phyloP scores from a whole-genome alignment of 2,797 vertebrate species.

The Cirrhinus mrigala region DNA sequence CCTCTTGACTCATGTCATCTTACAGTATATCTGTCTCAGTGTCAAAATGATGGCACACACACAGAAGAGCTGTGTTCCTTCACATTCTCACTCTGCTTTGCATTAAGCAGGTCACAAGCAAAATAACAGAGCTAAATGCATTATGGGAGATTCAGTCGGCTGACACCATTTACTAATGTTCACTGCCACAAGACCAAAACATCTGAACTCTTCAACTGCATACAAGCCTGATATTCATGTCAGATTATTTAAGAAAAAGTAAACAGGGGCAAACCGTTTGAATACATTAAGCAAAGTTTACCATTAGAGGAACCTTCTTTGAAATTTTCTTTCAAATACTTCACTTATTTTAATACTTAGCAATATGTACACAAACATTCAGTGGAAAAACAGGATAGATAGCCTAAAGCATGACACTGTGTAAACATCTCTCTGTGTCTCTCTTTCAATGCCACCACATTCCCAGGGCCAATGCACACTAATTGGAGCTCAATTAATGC shows the following conservation, averaged over 20 bases:
- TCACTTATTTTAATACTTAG: not conserved
- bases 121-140: conserved; percentile 12
- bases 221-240: not conserved
- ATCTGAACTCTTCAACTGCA: conserved; percentile 13
- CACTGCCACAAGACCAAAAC: conserved; percentile 1
- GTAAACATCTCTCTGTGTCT: not conserved
- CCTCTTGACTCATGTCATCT: not conserved
- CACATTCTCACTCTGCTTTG: not conserved
- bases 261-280: not conserved
- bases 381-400: conserved; percentile 53
- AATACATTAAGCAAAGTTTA: not conserved
- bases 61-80: not conserved
- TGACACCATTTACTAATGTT: conserved; percentile 28
- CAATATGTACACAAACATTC: conserved; percentile 38
- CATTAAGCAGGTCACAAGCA: conserved; percentile 6
- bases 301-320: not conserved
- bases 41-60: not conserved
- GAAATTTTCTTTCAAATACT: not conserved
- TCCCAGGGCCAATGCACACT: conserved; percentile 9
- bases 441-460: not conserved
- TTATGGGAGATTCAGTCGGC: conserved; percentile 7
- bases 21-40: not conserved
- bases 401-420: not conserved
- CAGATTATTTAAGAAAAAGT: not conserved
- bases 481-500: conserved; percentile 43